These are phyloP conservation scores for Xyliphius kryptos DNA, from an alignment of 2,113 vertebrate genomes.

Conservation along the genomic window DNA sequence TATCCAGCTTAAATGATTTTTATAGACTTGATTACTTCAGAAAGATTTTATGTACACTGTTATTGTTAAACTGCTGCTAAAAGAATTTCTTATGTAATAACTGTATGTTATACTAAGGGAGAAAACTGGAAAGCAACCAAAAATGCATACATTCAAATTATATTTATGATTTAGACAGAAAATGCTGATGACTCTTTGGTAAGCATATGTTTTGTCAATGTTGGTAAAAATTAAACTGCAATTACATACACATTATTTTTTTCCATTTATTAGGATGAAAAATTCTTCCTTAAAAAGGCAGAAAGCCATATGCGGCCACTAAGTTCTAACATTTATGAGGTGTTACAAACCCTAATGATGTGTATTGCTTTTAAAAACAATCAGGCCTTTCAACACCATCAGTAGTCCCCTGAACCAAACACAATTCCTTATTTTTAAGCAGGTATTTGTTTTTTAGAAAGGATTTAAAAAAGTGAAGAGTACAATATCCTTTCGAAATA, in stretches of 20 bases:
- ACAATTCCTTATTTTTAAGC: not conserved
- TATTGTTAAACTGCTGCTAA: too few relatives aligned
- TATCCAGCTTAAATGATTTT: too few relatives aligned
- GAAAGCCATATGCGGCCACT: not conserved
- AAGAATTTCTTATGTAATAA: too few relatives aligned
- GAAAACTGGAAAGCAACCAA: too few relatives aligned
- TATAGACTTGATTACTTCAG: too few relatives aligned
- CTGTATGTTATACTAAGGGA: too few relatives aligned
- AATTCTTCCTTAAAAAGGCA: not conserved
- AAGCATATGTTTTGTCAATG: too few relatives aligned
- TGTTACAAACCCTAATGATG: not conserved
- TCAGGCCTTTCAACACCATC: not conserved
- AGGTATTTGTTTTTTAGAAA: not conserved
- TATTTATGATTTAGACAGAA: too few relatives aligned
- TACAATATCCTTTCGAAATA: conserved; percentile 4
- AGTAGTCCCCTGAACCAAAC: not conserved
- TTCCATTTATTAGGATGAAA: not conserved
- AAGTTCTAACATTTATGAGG: not conserved
- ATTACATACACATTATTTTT: not conserved
- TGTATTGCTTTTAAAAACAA: not conserved
- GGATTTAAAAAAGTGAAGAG: not conserved
- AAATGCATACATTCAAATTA: too few relatives aligned
- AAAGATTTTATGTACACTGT: too few relatives aligned
- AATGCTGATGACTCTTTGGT: too few relatives aligned
- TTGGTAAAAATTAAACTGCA: too few relatives aligned